Percentiles rank a stretch among this genome's conserved stretches.
These are phyloP conservation scores for Arctia plantaginis DNA, from an alignment of 2,888 invertebrate genomes.

Conservation along the genomic window DNA sequence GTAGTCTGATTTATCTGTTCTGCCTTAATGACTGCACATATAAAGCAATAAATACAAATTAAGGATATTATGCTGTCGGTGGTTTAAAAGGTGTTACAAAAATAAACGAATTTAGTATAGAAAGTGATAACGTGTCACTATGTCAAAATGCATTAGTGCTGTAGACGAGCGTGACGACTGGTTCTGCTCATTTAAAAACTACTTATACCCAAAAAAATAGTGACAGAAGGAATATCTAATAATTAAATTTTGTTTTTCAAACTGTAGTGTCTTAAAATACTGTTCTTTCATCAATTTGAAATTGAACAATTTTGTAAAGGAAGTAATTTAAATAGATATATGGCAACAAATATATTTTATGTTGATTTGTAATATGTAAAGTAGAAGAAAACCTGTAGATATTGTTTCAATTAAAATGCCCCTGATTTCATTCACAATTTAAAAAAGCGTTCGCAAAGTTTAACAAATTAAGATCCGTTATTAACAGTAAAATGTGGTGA, in stretches of 20 bases:
- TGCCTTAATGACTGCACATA: conserved; percentile 23
- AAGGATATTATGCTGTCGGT: conserved; percentile 33
- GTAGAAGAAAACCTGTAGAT: background rate
- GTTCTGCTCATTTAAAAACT: conserved; percentile 38
- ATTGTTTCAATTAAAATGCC: conserved; percentile 25
- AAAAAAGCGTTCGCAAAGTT: conserved; percentile 41
- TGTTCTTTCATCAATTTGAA: background rate
- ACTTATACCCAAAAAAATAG: background rate
- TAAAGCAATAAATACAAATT: conserved; percentile 35
- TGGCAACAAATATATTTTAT: background rate
- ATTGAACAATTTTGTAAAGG: conserved; percentile 18
- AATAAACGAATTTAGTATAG: conserved; percentile 53
- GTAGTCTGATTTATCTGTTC: conserved; percentile 18
- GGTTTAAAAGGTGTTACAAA: conserved; percentile 31
- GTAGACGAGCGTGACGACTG: conserved; percentile 55
- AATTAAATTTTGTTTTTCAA: no score
- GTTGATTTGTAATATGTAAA: background rate
- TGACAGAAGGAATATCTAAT: no score
- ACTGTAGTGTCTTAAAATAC: background rate
- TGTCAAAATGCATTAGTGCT: conserved; percentile 62
- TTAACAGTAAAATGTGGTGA: conserved; percentile 57
- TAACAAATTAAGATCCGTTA: conserved; percentile 61
- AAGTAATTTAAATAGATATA: conserved; percentile 19
- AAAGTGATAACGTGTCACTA: conserved; percentile 63
- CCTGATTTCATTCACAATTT: conserved; percentile 38